phyloP scores from a whole-genome alignment of 1,140 invertebrate genomes.

The Cydia fagiglandana region DNA sequence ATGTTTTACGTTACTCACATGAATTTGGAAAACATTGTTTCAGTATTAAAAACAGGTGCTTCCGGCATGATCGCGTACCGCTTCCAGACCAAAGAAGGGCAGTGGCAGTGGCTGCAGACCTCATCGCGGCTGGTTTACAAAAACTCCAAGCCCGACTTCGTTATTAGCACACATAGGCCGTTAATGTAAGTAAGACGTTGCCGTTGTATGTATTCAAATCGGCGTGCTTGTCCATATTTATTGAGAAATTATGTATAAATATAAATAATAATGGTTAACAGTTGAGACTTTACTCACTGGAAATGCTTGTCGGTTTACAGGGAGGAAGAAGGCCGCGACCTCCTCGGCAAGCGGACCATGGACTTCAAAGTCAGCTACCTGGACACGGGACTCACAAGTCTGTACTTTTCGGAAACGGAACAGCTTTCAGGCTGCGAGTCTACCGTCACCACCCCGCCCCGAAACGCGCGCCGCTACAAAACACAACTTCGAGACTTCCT shows the following conservation, averaged over 20 bases:
- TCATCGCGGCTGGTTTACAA: constrained; percentile 98
- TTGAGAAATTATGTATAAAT: neutral
- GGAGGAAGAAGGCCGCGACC: constrained; percentile 98
- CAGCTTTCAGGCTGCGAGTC: constrained; percentile 84
- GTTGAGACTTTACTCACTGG: neutral
- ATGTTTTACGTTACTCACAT: neutral
- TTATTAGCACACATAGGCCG: constrained; percentile 98
- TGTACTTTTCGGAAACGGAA: constrained; percentile 92
- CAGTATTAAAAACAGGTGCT: constrained; percentile 98
- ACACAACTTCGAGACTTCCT: constrained; percentile 95
- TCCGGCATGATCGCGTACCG: constrained; percentile 99
- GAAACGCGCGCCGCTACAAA: constrained; percentile 93
- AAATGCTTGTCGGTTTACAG: constrained; percentile 79
- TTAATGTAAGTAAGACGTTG: constrained; percentile 88
- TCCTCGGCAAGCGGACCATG: constrained; percentile 97
- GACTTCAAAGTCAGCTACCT: constrained; percentile 99
- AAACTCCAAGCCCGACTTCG: constrained; percentile 99
- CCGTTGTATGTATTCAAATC: no score
- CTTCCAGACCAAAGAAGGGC: constrained; percentile 94
- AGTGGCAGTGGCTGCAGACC: constrained; percentile 99
- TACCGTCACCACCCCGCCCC: constrained; percentile 83
- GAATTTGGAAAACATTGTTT: constrained; percentile 52
- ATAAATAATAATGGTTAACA: neutral
- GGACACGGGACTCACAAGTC: constrained; percentile 93
- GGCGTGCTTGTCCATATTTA: no score